Base-by-base conservation (phyloP, 1,140 invertebrate genomes). In the Aphidius ervi region DNA sequence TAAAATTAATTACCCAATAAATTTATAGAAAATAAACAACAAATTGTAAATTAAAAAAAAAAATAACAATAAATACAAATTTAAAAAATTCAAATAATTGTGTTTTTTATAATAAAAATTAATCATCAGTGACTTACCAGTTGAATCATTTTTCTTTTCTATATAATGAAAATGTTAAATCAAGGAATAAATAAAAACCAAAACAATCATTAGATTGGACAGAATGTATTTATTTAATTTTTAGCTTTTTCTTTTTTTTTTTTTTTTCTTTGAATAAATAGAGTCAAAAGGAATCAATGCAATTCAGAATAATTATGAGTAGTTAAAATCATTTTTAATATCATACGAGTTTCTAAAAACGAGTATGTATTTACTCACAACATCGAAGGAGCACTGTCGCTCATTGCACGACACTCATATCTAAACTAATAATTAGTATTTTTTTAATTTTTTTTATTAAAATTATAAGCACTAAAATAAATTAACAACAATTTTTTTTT, bases 261-360 rank as follows among this genome's bases (percentile, higher is more conserved):
- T 37, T 54, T 54, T 42, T 40, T 75, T 65, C 74, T 76, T 76
- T 71, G 76, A 78, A 70, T 78, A 76, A 76, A 72, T 79, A 78
- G 72, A 77, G 72, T 78, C 42, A 78, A 77, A 75, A 69, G 78
- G 76, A 72, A 76, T 78, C 74, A 76, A 78, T 77, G 75, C 74
- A 79, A 77, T 76, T 78, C 78, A 73, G 70, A 76, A 75, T 75
- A 41, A 79, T 70, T 79, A 77, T 76, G 76, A 78, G 73, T 79
- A 77, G 68, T 77, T 58, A 16, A 54, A 54, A 54, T 16, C 52
- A 54, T 54, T 54, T 31, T 31, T 31, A 75, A 74, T 73, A 68
- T 73, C 76, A 79, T 78, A 79, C 75, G 70, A 77, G 72, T 78
- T 77, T 71, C 76, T 78, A 78, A 73, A 76, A 79, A 78, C 72